Base-by-base conservation (phyloP, 2,797 vertebrate genomes). In the Artibeus lituratus region DNA sequence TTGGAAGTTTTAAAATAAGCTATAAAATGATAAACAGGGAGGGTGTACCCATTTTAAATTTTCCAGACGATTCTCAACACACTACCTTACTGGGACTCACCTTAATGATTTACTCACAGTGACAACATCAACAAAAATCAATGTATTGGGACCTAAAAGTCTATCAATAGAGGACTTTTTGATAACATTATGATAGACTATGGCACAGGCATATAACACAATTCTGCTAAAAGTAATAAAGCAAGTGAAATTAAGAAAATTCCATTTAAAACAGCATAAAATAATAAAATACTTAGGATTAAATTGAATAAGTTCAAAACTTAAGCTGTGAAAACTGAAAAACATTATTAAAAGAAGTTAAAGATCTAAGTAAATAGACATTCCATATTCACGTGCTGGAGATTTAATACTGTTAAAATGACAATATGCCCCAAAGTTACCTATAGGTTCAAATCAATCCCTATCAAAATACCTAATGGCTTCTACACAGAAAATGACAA, bases 171-270 rank as follows among this genome's bases (percentile, higher is more conserved):
- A 76, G 42, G 32, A 70, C 10, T 51, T 86, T 8, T 51, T 67
- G 62, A 21, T 49, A 87, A 78, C 29, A 37, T 37, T 69, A 29
- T 72, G 19, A 72, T 10, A 76, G 24, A 55, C 62, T 55, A 84
- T 1, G 11, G 22, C 16, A n/a, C 29, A 78, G 14, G 22, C 44
- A 88, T 69, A 65, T 5, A 85, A 77, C 9, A 53, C 2, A 62
- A 62, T 24, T 51, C n/a, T 51, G 14, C 22, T 67, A 82, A 19
- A 72, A 93, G 67, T 26, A 76, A 93, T 32, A n/a, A 90, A 18
- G 22, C 51, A 85, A 93, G 90, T 81, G 26, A 85, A 83, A 88
- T 67, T 65, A 90, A 70, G n/a, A 83, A 89, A 94, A 84, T 49
- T 70, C 32, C 49, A 94, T 24, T 93, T 84, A 72, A 9, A 92